phyloP scores from a whole-genome alignment of 2,888 invertebrate species.

The Leucoptera coffeella region DNA sequence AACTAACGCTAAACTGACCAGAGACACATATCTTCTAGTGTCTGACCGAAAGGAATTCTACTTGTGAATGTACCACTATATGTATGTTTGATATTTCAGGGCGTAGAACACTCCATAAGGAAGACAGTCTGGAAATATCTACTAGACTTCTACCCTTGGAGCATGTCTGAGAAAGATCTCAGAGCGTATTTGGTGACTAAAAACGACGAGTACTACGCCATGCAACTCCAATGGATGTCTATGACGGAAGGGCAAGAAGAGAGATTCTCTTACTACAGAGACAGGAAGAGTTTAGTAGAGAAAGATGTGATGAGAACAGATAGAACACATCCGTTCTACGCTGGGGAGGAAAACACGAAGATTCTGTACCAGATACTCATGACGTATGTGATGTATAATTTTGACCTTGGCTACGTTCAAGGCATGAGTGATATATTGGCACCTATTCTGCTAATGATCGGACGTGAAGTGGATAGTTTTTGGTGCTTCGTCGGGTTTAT shows the following conservation, averaged over 20 bases:
- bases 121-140: conserved; percentile 93
- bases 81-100: conserved; percentile 60
- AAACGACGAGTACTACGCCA: conserved; percentile 82
- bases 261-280: conserved; percentile 81
- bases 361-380: conserved; percentile 87
- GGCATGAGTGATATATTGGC: conserved; percentile 98
- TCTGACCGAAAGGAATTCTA: no score
- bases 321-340: conserved; percentile 81
- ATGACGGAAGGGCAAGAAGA: conserved; percentile 83
- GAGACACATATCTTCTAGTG: no score
- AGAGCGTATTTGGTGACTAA: conserved; percentile 63
- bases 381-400: conserved; percentile 99
- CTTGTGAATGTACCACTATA: no score
- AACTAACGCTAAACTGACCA: no score
- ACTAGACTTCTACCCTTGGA: conserved; percentile 83
- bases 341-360: conserved; percentile 91
- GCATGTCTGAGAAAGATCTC: conserved; percentile 67
- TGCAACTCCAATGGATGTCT: conserved; percentile 96
- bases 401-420: conserved; percentile 92
- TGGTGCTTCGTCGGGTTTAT: conserved; percentile 99
- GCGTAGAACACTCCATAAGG: conserved; percentile 69
- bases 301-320: conserved; percentile 97
- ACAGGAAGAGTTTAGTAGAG: conserved; percentile 89
- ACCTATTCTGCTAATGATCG: conserved; percentile 82
- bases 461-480: conserved; percentile 93